Evolutionary conservation across 1,140 invertebrate species (phyloP).

Genomic region (Platyura marginata): DNA sequence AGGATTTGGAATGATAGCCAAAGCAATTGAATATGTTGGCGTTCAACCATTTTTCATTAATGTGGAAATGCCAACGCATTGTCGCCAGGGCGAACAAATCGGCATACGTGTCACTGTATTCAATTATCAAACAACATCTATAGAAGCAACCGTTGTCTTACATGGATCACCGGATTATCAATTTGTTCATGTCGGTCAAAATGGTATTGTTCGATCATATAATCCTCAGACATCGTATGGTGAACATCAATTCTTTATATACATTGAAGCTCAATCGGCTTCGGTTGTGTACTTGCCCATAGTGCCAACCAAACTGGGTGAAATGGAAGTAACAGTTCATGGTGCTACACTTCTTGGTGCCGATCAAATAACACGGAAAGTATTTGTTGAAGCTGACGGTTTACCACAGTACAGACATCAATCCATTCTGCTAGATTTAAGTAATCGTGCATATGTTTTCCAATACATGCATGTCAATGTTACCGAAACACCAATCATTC

Average conservation of each 20-base stretch:
- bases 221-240: conserved; percentile 73
- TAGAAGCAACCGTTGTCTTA: conserved; percentile 73
- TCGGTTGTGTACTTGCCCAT: conserved; percentile 76
- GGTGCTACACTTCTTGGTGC: conserved; percentile 72
- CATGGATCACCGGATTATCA: conserved; percentile 76
- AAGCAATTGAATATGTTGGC: conserved; percentile 62
- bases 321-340: conserved; percentile 61
- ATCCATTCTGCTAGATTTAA: conserved; percentile 77
- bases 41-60: conserved; percentile 86
- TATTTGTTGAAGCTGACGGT: conserved; percentile 81
- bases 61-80: conserved; percentile 73
- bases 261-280: conserved; percentile 61
- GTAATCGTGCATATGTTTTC: conserved; percentile 76
- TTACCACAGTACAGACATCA: conserved; percentile 82
- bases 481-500: conserved; percentile 75
- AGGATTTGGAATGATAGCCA: conserved; percentile 71
- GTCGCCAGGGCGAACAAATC: conserved; percentile 82
- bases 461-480: conserved; percentile 92
- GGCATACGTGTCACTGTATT: conserved; percentile 84
- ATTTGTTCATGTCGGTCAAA: conserved; percentile 84
- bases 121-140: conserved; percentile 72
- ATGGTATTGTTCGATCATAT: conserved; percentile 70
- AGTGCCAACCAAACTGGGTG: conserved; percentile 62
- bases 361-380: conserved; percentile 47
- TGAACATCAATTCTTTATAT: conserved; percentile 87